phyloP scores from a whole-genome alignment of 1,140 invertebrate genomes.

The Dendrolimus punctatus region DNA sequence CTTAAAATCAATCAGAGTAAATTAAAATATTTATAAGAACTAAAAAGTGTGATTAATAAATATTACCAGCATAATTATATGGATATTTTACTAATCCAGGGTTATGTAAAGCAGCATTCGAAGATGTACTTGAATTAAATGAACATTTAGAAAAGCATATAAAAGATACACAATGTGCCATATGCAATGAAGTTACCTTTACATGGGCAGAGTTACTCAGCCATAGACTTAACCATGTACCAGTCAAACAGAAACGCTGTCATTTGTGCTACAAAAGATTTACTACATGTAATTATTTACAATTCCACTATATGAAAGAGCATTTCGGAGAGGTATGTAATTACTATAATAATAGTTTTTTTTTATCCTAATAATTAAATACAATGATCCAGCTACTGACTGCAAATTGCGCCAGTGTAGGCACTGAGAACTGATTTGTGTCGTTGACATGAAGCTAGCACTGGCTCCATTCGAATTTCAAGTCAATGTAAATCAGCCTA shows the following conservation, averaged over 20 bases:
- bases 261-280: conserved; percentile 38
- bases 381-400: not conserved
- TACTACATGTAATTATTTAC: conserved; percentile 20
- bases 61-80: not conserved
- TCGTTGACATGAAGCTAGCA: too few species aligned
- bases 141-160: conserved; percentile 29
- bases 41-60: too few species aligned
- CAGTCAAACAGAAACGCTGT: conserved; percentile 20
- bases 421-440: too few species aligned
- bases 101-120: conserved; percentile 32
- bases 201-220: conserved; percentile 30
- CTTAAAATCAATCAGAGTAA: too few species aligned
- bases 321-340: conserved; percentile 29
- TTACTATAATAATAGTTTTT: conserved; percentile 4
- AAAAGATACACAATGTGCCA: conserved; percentile 18
- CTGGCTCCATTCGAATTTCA: too few species aligned
- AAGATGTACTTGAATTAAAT: conserved; percentile 13
- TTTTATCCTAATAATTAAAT: conserved; percentile 4
- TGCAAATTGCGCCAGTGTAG: too few species aligned
- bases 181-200: conserved; percentile 24
- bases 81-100: conserved; percentile 28
- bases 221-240: conserved; percentile 43
- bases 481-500: too few species aligned
- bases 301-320: conserved; percentile 37
- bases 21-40: too few species aligned